Conservation (phyloP, 1,140 invertebrate genomes). For the Melanaphis sacchari region DNA sequence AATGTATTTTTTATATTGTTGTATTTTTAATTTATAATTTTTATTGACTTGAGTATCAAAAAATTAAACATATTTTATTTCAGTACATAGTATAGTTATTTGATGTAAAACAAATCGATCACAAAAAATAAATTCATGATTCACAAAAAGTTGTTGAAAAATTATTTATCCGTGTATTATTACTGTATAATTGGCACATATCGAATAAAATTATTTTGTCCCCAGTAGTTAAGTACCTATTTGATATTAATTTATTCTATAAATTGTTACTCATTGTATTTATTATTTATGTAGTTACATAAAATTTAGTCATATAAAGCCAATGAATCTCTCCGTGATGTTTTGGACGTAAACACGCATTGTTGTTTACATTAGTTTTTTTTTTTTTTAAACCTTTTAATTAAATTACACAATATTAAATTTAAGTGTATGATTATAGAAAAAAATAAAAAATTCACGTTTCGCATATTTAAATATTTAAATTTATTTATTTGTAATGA, state of each 20-base stretch:
- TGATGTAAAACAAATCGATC: neutral
- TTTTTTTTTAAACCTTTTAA: neutral
- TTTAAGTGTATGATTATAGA: neutral
- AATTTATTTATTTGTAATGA: neutral
- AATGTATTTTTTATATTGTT: neutral
- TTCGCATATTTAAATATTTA: neutral
- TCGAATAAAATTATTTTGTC: neutral
- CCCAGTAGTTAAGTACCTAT: neutral
- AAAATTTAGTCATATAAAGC: neutral
- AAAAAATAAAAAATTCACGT: neutral
- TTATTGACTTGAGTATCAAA: neutral
- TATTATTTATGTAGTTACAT: too few species aligned
- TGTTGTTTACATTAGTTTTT: too few species aligned
- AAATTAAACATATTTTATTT: neutral
- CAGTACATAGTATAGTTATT: neutral
- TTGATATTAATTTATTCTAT: neutral
- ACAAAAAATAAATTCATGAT: too few species aligned
- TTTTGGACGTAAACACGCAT: neutral
- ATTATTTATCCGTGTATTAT: neutral
- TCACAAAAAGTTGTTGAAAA: too few species aligned
- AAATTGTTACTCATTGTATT: too few species aligned
- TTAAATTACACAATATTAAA: neutral
- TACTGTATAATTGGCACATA: neutral
- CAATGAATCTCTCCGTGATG: neutral
- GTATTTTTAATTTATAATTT: neutral